Evolutionary conservation across 2,888 invertebrate genomes (phyloP), one percentile per base, ranked within the genome.

Genomic region (Crepidodera aurea): DNA sequence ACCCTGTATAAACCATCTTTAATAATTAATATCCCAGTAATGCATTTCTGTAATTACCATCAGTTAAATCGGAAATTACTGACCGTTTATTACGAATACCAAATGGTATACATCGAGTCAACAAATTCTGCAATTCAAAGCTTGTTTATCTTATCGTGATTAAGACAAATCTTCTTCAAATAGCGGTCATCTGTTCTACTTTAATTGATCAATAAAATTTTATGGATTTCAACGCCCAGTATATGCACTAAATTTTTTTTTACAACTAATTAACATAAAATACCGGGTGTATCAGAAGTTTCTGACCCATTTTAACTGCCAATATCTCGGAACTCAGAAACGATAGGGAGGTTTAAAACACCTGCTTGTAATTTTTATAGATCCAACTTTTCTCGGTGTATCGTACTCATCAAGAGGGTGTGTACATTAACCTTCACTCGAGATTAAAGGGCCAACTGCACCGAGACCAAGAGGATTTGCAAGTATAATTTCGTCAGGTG

Each of bases 181-280:
- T 40, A 40, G 10, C 40, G 6, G 40, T 40, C 40, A 4, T 40
- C 40, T 18, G 10, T 40, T 40, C 40, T 40, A 40, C 16, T 40
- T 40, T 40, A 40, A 40, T n/a, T 40, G 54, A 19, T 6, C 44
- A 18, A 54, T 54, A 54, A 54, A 34, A 42, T 54, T 54, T 54
- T 32, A 54, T 19, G 32, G 29, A 13, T 54, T 54, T 54, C 44
- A 18, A 44, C 44, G 22, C 51, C 15, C 39, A 15, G 39, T 51
- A 51, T 39, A 32, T 32, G 32, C 8, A 32, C 10, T 32, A 32
- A 3, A n/a, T 32, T n/a, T 51, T 8, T 34, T 19, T 5, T 18
- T 18, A 12, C 18, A 32, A 37, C 34, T 34, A 34, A 51, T 32
- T 51, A 51, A 16, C 22, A 22, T 22, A n/a, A n/a, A n/a, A n/a